Evolutionary conservation across 2,888 invertebrate species (phyloP).

Genomic region (Apodemia zela): DNA sequence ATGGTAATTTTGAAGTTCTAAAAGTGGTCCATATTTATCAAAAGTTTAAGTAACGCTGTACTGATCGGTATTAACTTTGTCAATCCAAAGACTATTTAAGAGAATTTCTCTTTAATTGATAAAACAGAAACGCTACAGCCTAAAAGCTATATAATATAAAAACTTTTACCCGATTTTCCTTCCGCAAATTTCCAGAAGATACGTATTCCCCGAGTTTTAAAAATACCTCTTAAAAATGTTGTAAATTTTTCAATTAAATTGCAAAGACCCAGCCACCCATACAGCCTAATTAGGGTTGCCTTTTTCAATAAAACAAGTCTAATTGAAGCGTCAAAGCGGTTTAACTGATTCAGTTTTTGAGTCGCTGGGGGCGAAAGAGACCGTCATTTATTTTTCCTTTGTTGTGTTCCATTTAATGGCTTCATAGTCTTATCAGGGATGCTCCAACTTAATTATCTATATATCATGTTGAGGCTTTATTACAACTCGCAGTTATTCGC

Average conservation of each 20-base stretch:
- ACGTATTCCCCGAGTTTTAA: neutral
- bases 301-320: slow-evolving; percentile 15
- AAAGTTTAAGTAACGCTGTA: no score
- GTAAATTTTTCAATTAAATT: slow-evolving; percentile 12
- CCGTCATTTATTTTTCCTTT: slow-evolving; percentile 13
- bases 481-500: no score
- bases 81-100: no score
- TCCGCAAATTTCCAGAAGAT: neutral
- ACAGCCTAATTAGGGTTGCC: slow-evolving; percentile 7
- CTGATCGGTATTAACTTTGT: no score
- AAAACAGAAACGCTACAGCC: no score
- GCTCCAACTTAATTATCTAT: slow-evolving; percentile 9
- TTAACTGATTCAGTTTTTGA: slow-evolving; percentile 12
- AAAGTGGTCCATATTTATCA: no score
- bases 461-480: neutral
- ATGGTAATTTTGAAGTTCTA: no score
- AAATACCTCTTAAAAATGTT: slow-evolving; percentile 2
- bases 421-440: slow-evolving; percentile 10
- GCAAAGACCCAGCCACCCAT: neutral
- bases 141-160: no score
- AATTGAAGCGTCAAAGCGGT: slow-evolving; percentile 14
- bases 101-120: no score
- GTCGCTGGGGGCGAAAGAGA: slow-evolving; percentile 2
- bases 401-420: slow-evolving; percentile 11
- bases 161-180: neutral